A percentile compares a stretch with the other conserved stretches of the same genome.
Conservation (phyloP, 1,140 invertebrate genomes). For the Chironomus striatipennis region DNA sequence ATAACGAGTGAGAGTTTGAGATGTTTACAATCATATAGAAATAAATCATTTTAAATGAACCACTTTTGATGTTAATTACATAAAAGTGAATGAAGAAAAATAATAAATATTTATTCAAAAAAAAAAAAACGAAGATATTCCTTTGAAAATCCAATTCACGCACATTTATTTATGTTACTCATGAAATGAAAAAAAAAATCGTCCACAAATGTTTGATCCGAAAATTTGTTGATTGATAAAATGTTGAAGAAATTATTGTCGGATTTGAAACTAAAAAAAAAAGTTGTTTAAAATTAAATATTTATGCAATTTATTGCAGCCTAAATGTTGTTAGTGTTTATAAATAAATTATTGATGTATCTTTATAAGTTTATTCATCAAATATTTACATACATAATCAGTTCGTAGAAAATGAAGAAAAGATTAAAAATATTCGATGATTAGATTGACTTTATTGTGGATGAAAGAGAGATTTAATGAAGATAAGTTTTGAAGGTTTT, state of each 20-base stretch:
- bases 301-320: no score
- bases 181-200: not conserved
- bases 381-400: no score
- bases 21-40: not conserved
- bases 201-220: not conserved
- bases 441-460: no score
- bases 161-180: not conserved
- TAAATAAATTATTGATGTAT: no score
- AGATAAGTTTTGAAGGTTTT: no score
- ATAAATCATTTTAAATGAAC: not conserved
- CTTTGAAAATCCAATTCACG: not conserved
- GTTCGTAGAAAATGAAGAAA: no score
- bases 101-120: conserved; percentile 22
- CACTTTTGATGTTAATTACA: conserved; percentile 22
- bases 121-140: not conserved
- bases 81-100: not conserved
- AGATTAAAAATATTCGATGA: no score
- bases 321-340: no score
- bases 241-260: not conserved
- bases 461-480: no score
- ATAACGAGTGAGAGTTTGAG: not conserved
- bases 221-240: conserved; percentile 20
- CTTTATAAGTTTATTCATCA: no score
- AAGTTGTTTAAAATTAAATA: no score
- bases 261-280: no score